A percentile compares a stretch with the other conserved stretches of the same genome.
Evolutionary conservation across 2,888 invertebrate species (phyloP).

Genomic region (Clostera curtula): DNA sequence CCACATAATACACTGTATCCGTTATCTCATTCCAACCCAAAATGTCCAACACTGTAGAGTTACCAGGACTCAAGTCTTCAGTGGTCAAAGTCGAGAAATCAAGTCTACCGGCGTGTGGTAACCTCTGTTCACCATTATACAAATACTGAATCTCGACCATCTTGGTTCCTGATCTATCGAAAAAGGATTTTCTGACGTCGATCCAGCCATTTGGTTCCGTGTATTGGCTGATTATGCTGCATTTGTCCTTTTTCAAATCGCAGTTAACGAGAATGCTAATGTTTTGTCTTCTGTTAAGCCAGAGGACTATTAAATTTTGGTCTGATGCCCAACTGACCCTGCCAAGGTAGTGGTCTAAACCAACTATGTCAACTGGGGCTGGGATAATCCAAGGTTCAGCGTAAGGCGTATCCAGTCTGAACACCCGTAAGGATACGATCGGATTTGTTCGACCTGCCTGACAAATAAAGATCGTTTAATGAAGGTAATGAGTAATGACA

Average conservation of each 20-base stretch:
- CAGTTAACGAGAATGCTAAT: constrained; percentile 77
- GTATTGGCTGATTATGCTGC: constrained; percentile 52
- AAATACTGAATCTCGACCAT: constrained; percentile 59
- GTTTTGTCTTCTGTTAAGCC: constrained; percentile 92
- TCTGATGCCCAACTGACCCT: constrained; percentile 84
- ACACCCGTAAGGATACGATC: constrained; percentile 78
- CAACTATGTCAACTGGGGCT: constrained; percentile 71
- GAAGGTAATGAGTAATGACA: too few species aligned
- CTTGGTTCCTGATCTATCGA: constrained; percentile 55
- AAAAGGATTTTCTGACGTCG: constrained; percentile 72
- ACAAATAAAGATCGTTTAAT: too few species aligned
- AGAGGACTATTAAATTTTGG: constrained; percentile 80
- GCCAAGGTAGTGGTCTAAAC: constrained; percentile 79
- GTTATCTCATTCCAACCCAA: constrained; percentile 77
- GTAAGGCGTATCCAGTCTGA: constrained; percentile 51
- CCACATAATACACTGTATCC: constrained; percentile 79
- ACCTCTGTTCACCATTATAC: constrained; percentile 51
- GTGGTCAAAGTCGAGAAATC: constrained; percentile 40
- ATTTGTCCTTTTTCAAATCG: constrained; percentile 50
- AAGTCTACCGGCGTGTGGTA: constrained; percentile 53
- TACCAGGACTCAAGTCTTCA: constrained; percentile 71
- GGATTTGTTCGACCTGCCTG: constrained; percentile 86
- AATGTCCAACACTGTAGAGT: constrained; percentile 75
- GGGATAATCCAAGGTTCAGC: constrained; percentile 52
- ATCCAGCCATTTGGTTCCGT: constrained; percentile 82